These are phyloP conservation scores for Brienomyrus longianalis DNA, from an alignment of 2,113 vertebrate genomes.

Conservation along the genomic window DNA sequence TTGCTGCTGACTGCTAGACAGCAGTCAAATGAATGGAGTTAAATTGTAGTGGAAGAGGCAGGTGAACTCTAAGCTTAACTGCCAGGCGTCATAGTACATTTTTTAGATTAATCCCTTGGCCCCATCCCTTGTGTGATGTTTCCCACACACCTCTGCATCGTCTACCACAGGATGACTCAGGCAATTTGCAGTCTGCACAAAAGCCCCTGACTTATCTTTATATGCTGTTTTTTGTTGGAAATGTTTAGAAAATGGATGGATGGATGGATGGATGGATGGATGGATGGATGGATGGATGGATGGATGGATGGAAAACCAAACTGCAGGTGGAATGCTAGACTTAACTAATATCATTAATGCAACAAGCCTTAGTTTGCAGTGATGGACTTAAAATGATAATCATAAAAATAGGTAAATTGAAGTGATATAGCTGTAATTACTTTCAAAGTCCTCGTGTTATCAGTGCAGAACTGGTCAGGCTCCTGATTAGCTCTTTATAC, in stretches of 20 bases:
- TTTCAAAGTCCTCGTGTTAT: slow-evolving; percentile 56
- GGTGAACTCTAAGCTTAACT: background rate
- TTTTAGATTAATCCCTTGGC: background rate
- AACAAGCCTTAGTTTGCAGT: slow-evolving; percentile 39
- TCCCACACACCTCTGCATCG: background rate
- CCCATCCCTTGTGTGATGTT: background rate
- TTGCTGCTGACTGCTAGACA: background rate
- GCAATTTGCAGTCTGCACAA: background rate
- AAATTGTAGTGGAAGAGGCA: background rate
- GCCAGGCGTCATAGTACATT: background rate
- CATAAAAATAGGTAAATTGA: slow-evolving; percentile 52
- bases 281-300: no score
- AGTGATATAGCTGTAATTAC: slow-evolving; percentile 60
- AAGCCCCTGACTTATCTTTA: background rate
- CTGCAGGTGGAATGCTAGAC: background rate
- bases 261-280: no score
- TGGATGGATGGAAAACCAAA: background rate
- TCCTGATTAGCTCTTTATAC: slow-evolving; percentile 53
- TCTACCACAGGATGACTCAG: background rate
- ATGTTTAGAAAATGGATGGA: background rate
- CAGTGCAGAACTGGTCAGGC: slow-evolving; percentile 56
- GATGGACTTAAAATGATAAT: slow-evolving; percentile 54
- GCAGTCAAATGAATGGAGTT: background rate
- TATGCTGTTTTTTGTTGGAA: background rate
- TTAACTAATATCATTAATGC: slow-evolving; percentile 39